Base-by-base conservation (phyloP, 2,888 invertebrate genomes). In the Lucinisca nassula region DNA sequence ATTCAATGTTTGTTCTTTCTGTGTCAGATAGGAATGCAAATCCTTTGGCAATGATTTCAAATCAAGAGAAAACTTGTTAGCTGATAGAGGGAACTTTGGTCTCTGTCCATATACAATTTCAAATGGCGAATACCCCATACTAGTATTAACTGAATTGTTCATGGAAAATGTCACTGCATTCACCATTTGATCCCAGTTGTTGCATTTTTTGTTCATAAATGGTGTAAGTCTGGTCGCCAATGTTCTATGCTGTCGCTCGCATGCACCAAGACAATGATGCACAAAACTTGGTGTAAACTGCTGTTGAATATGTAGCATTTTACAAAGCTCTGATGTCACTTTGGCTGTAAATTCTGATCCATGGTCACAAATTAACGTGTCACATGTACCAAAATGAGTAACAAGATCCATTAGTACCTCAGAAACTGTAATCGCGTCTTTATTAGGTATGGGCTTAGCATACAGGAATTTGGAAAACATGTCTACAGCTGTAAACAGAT, bases 181-280 rank as follows among this genome's bases (percentile, higher is more conserved):
- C 12, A 87, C 51, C 61, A 61, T 61, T 38, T 55, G 35, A 4
- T 85, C 84, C 85, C 83, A 88, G 8, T 83, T 76, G 4, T 51
- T 82, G 24, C 73, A 73, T n/a, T 73, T 27, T 10, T 32, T 24
- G 14, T 85, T 49, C 49, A 85, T 72, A 58, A 72, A 85, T 1
- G 79, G 78, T 45, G 88, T 83, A 10, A 81, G 72, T 61, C 79
- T 55, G 27, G 70, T 73, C 3, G 89, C 89, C 32, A 83, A 38
- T 21, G 88, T 90, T 6, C 81, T 30, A 79, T 89, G 87, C 21
- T 58, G 73, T 1, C 89, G 72, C 70, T 88, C 87, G 74, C 88
- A 88, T 3, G 86, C 81, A 55, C 88, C 89, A 17, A 89, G 74
- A 67, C 84, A 89, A 70, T 89, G 87, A 72, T 91, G 89, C 8